phyloP scores from a whole-genome alignment of 2,888 invertebrate genomes.

The Crepidodera aurea region DNA sequence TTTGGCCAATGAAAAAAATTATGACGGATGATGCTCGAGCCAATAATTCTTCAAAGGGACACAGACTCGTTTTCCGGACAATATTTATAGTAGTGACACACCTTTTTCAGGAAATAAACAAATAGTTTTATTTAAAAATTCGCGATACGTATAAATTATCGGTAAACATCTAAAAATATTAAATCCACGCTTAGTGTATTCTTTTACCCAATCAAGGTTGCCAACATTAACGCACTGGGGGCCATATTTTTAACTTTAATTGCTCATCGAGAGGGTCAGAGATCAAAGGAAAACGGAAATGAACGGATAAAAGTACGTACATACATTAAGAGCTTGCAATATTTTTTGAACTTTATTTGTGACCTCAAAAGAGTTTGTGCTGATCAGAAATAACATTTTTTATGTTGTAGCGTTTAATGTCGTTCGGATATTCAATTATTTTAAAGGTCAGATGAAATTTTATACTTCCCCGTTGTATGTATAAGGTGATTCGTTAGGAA shows the following conservation, averaged over 20 bases:
- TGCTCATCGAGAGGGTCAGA: not conserved
- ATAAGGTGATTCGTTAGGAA: too few relatives aligned
- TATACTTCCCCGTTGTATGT: too few relatives aligned
- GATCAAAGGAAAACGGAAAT: slow-evolving; percentile 1
- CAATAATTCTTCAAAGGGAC: too few relatives aligned
- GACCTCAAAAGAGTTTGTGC: too few relatives aligned
- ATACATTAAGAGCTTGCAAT: not conserved
- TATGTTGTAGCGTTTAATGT: not conserved
- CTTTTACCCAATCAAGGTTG: slow-evolving; percentile 15
- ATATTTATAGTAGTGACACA: not conserved
- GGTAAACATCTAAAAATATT: not conserved
- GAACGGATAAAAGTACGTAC: not conserved
- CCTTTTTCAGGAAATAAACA: not conserved
- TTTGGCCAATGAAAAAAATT: too few relatives aligned
- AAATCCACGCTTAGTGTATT: not conserved
- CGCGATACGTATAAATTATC: not conserved
- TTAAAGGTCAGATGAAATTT: too few relatives aligned
- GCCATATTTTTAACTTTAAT: slow-evolving; percentile 13
- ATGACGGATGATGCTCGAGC: too few relatives aligned
- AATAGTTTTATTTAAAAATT: not conserved
- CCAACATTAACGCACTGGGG: slow-evolving; percentile 3
- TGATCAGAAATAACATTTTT: not conserved
- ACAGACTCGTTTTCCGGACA: too few relatives aligned
- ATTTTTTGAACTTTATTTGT: not conserved
- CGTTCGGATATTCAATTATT: too few relatives aligned